phyloP scores from a whole-genome alignment of 53 echinoderm and acorn worm species.

The Paracentrotus lividus region DNA sequence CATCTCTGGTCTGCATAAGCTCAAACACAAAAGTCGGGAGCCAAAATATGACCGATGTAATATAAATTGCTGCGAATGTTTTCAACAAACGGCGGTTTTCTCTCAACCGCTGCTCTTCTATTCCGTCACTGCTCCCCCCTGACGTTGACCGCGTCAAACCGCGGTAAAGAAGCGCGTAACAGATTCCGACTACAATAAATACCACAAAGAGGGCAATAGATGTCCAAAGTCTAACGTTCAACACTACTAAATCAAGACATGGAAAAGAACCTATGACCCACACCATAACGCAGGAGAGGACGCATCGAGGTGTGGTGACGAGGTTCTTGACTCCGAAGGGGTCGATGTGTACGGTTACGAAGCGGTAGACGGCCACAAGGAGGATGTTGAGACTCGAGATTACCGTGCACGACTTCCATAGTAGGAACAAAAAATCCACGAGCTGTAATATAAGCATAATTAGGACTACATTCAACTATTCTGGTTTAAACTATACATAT shows the following conservation, averaged over 20 bases:
- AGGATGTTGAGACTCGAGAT: slow-evolving; percentile 13
- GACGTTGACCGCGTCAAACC: neutral
- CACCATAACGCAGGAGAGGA: neutral
- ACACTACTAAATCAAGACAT: neutral
- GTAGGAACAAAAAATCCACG: too few relatives aligned
- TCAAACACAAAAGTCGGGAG: neutral
- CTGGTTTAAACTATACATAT: too few relatives aligned
- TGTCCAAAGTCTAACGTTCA: too few relatives aligned
- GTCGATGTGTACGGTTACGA: slow-evolving; percentile 24
- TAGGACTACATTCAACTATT: too few relatives aligned
- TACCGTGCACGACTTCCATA: slow-evolving; percentile 10
- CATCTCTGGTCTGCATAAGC: neutral
- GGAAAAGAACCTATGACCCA: slow-evolving; percentile 15
- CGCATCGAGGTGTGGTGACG: slow-evolving; percentile 4
- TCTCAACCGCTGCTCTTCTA: slow-evolving; percentile 3
- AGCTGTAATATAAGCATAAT: too few relatives aligned
- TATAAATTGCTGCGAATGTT: slow-evolving; percentile 5
- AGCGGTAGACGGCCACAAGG: slow-evolving; percentile 28
- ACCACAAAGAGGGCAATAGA: neutral
- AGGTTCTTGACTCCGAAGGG: slow-evolving; percentile 17
- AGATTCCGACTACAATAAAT: neutral
- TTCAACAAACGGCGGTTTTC: slow-evolving; percentile 19
- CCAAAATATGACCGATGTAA: neutral
- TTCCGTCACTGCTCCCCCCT: neutral
- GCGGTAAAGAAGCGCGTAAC: neutral